Percentiles rank a stretch among this genome's conserved stretches.
Evolutionary conservation across 2,113 vertebrate genomes (phyloP).

Genomic region (Pachypanchax playfairii): DNA sequence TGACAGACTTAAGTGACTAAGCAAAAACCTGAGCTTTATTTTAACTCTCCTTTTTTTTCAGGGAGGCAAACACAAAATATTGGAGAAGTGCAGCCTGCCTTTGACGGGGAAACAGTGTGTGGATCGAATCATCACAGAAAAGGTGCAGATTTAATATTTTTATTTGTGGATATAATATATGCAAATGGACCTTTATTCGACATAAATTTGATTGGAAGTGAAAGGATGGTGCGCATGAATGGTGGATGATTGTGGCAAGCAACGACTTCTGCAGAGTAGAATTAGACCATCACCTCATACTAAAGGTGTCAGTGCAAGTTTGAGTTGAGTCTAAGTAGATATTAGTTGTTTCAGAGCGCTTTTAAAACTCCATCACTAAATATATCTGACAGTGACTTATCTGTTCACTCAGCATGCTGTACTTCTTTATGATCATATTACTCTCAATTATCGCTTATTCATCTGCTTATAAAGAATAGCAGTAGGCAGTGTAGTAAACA

Average conservation of each 20-base stretch:
- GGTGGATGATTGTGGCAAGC: constrained; percentile 6
- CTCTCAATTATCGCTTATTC: no score
- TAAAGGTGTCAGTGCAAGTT: no score
- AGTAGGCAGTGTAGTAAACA: no score
- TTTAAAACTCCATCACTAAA: no score
- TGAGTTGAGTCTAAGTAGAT: no score
- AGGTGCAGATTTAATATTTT: constrained; percentile 78
- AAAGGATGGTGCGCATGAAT: constrained; percentile 2
- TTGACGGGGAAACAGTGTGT: constrained; percentile 96
- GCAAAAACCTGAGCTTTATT: background rate
- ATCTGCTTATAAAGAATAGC: no score
- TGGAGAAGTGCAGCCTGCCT: constrained; percentile 91
- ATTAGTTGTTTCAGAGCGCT: no score
- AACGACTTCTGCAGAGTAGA: background rate
- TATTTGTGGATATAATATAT: background rate
- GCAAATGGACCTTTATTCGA: constrained; percentile 7
- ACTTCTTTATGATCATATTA: no score
- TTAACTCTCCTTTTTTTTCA: constrained; percentile 58
- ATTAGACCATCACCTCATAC: no score
- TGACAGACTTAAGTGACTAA: background rate
- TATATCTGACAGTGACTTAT: no score
- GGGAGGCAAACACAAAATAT: constrained; percentile 94
- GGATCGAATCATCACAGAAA: constrained; percentile 96
- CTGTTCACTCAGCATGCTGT: no score
- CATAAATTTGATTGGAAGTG: constrained; percentile 1